Conservation (phyloP, 1,140 invertebrate species). For the Drosophila seguyi region DNA sequence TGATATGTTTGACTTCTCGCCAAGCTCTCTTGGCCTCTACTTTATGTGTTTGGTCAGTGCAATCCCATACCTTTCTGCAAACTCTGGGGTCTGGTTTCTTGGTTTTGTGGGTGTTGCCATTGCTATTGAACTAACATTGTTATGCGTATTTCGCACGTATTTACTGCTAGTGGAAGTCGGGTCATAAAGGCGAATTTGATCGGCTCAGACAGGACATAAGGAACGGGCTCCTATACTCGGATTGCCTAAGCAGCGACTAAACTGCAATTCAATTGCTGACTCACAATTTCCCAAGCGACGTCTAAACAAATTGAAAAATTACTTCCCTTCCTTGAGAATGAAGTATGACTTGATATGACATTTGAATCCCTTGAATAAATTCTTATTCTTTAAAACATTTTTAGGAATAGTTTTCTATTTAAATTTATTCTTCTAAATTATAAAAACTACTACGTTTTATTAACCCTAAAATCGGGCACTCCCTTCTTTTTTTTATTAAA, state of each 20-base stretch:
- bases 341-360: neutral
- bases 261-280: slow-evolving; percentile 66
- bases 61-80: neutral
- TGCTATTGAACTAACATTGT: slow-evolving; percentile 38
- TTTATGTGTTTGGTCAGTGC: slow-evolving; percentile 47
- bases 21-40: slow-evolving; percentile 21
- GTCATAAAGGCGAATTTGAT: slow-evolving; percentile 68
- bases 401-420: too few relatives aligned
- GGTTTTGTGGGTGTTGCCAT: slow-evolving; percentile 4
- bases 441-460: neutral
- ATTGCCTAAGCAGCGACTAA: slow-evolving; percentile 56
- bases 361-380: neutral
- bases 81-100: slow-evolving; percentile 19
- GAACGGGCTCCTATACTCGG: slow-evolving; percentile 13
- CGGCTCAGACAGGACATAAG: slow-evolving; percentile 25
- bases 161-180: slow-evolving; percentile 48
- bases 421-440: too few relatives aligned
- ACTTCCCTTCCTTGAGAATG: neutral
- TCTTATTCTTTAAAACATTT: neutral
- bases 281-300: neutral
- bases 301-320: neutral
- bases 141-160: slow-evolving; percentile 61
- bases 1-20: slow-evolving; percentile 59
- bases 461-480: neutral
- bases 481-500: neutral